A percentile compares a stretch with the other conserved stretches of the same genome.
Evolutionary conservation across 2,113 vertebrate genomes (phyloP).

Genomic region (Proteles cristata): DNA sequence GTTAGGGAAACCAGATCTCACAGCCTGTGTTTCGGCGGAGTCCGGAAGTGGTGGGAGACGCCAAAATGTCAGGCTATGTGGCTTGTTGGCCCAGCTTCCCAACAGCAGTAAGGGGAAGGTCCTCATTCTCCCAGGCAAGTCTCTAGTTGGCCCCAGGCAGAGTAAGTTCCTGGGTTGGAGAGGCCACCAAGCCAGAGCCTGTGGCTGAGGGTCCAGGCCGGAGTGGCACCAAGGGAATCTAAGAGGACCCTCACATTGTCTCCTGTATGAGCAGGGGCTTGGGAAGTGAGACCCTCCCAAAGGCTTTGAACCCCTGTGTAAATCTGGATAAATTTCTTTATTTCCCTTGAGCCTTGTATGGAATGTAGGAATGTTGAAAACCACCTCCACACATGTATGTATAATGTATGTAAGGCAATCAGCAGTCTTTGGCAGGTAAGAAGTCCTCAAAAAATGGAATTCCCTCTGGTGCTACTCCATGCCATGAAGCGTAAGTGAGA

Average conservation of each 20-base stretch:
- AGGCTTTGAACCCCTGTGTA: not conserved
- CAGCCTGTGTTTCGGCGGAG: not conserved
- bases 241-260: not conserved
- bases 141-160: not conserved
- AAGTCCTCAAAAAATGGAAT: not conserved
- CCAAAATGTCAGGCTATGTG: not conserved
- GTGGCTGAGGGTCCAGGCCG: not conserved
- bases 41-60: not conserved
- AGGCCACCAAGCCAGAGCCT: not conserved
- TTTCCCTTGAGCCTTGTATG: not conserved
- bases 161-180: not conserved
- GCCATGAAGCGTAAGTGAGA: not conserved
- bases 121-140: not conserved
- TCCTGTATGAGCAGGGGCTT: not conserved
- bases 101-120: not conserved
- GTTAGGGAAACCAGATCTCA: not conserved
- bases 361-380: not conserved
- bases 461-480: not conserved
- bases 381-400: not conserved
- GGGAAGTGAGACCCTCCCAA: not conserved
- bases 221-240: not conserved
- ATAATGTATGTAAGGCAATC: not conserved
- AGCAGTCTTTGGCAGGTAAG: not conserved
- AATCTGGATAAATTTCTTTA: constrained; percentile 1
- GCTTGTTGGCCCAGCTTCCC: not conserved